Evolutionary conservation across 2,888 invertebrate genomes (phyloP), one percentile per base, ranked within the genome.

Genomic region (Cryptosula pallasiana): DNA sequence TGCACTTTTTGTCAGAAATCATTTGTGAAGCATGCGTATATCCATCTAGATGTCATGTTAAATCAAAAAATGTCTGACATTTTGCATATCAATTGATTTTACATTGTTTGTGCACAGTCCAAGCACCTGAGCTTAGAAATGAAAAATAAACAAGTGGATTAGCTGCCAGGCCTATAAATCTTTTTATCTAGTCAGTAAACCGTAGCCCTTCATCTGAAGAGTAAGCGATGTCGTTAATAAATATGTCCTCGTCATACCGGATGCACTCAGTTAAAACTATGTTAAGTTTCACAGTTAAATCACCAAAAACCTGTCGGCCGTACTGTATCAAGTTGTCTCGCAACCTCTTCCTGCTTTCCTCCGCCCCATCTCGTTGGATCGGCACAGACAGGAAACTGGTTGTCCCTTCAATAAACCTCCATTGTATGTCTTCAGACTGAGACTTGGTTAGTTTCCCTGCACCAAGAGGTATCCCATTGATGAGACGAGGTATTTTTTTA

Each of bases 391-490:
- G 76, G 71, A 81, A 82, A 3, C 79, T 79, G 63, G 76, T 75
- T n/a, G 78, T 76, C 13, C 81, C 81, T 75, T 82, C 81, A 13
- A 82, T 74, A 72, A 79, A 80, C 36, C 78, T 76, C 82, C 81
- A 82, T 32, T 76, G 76, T 72, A 81, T 81, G 69, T 75, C 77
- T 29, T 75, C 73, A 20, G 79, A 70, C 72, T 81, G 78, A 16
- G 79, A 78, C 16, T 76, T 75, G 3, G 79, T 77, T 76, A 82
- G 77, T 23, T 78, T 72, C 29, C 82, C 82, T 1, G 82, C 79
- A 1, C 81, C 82, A 0, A 82, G 76, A 1, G 81, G 82, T 72
- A 82, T 81, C 20, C 80, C 81, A 72, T 82, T 81, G 27, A 82
- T 76, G 13, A 82, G 75, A 23, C 81, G 76, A 1, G 81, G 82